Conservation (phyloP, 2,797 vertebrate species). For the Enteromius viviparus region DNA sequence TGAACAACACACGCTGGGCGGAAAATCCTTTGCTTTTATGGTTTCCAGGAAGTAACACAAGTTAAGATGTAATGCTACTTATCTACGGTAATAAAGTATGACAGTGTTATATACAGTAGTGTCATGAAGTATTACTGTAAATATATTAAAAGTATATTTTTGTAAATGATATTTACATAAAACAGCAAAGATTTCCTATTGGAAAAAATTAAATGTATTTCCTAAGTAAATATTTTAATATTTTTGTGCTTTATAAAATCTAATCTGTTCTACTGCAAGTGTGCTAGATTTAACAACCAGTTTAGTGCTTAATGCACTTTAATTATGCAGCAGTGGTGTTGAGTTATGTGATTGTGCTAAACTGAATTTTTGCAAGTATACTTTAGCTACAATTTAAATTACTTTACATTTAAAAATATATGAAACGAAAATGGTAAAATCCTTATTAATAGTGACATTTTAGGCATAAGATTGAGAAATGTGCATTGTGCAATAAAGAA, state of each 20-base stretch:
- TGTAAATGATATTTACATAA: not conserved
- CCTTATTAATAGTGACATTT: not conserved
- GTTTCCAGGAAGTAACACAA: conserved; percentile 1
- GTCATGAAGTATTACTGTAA: not conserved
- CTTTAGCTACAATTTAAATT: not conserved
- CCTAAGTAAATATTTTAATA: not conserved
- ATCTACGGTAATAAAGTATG: conserved; percentile 15
- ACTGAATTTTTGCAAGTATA: not conserved
- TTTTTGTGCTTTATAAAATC: not conserved
- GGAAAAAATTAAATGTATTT: not conserved
- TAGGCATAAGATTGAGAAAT: not conserved
- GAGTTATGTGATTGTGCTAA: not conserved
- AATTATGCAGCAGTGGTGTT: not conserved
- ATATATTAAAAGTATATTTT: not conserved
- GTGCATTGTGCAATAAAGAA: not conserved
- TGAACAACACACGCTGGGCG: not conserved
- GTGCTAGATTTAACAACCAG: not conserved
- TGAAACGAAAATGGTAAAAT: not conserved
- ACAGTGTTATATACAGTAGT: not conserved
- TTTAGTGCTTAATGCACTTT: not conserved
- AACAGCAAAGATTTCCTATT: not conserved
- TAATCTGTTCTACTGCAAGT: not conserved
- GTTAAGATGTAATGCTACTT: not conserved
- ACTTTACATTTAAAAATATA: not conserved
- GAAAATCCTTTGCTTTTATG: not conserved